A percentile compares a stretch with the other conserved stretches of the same genome.
Conservation (phyloP, 2,797 vertebrate species). For the Dermochelys coriacea region DNA sequence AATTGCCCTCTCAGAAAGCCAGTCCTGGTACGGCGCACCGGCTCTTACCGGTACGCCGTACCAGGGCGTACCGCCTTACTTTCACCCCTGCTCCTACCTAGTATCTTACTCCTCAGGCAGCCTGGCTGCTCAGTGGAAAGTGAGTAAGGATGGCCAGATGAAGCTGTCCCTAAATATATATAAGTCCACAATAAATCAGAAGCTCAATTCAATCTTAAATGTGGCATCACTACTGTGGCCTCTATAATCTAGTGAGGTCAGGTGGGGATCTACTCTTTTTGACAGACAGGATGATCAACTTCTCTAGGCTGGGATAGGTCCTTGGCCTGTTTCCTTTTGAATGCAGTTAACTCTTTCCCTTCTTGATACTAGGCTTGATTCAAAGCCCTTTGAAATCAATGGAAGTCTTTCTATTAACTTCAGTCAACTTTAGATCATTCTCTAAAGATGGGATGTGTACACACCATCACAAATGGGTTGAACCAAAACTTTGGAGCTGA, state of each 20-base stretch:
- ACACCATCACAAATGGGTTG: neutral
- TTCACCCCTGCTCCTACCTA: too few species aligned
- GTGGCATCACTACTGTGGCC: neutral
- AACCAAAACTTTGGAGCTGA: neutral
- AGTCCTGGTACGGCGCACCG: too few species aligned
- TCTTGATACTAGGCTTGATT: neutral
- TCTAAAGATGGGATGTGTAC: rapidly evolving
- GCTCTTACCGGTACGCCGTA: too few species aligned
- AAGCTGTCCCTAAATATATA: neutral
- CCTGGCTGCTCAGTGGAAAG: neutral
- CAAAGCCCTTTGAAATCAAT: neutral
- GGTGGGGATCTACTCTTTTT: neutral
- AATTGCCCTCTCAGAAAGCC: too few species aligned
- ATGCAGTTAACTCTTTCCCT: neutral
- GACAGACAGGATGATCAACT: neutral
- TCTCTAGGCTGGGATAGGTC: neutral
- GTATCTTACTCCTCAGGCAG: neutral
- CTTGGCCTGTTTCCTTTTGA: neutral
- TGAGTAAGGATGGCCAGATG: neutral
- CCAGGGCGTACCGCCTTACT: too few species aligned
- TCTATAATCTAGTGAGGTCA: neutral
- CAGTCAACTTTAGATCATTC: neutral
- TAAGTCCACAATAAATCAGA: neutral
- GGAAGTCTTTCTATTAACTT: neutral
- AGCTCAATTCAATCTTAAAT: neutral